A percentile compares a stretch with the other conserved stretches of the same genome.
phyloP scores from a whole-genome alignment of 92 coral and sea anemone species.

The Heteractis magnifica region DNA sequence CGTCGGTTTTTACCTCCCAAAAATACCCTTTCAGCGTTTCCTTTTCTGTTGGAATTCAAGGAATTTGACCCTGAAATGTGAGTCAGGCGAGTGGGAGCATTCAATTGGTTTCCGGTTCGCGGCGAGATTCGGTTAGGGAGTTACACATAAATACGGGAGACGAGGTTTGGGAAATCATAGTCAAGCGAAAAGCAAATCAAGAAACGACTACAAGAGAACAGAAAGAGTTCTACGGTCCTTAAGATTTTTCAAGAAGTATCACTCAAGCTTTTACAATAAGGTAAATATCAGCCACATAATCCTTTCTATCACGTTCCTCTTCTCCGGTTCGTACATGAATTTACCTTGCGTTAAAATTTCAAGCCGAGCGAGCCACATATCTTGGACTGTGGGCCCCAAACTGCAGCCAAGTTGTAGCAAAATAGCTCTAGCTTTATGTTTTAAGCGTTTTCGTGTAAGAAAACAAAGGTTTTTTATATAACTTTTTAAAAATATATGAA shows the following conservation, averaged over 20 bases:
- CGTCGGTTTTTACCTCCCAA: neutral
- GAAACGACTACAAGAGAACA: neutral
- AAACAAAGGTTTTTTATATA: no score
- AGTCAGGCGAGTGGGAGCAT: conserved; percentile 1
- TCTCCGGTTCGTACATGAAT: no score
- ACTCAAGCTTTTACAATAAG: neutral
- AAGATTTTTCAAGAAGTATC: neutral
- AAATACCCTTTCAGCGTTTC: neutral
- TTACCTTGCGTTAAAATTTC: no score
- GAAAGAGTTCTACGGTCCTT: neutral
- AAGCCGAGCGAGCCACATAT: no score
- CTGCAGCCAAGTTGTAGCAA: no score
- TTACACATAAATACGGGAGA: neutral
- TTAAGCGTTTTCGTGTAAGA: no score
- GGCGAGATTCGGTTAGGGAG: neutral
- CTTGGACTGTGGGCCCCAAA: no score
- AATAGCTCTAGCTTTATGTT: no score
- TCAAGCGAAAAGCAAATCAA: neutral
- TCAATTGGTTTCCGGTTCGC: neutral
- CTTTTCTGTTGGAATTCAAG: neutral
- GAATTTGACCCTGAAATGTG: neutral
- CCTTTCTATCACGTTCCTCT: no score
- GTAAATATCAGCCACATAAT: neutral
- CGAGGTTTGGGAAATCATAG: neutral
- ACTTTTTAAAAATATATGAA: no score